Evolutionary conservation across 2,113 vertebrate species (phyloP).

Genomic region (Archocentrus centrarchus): DNA sequence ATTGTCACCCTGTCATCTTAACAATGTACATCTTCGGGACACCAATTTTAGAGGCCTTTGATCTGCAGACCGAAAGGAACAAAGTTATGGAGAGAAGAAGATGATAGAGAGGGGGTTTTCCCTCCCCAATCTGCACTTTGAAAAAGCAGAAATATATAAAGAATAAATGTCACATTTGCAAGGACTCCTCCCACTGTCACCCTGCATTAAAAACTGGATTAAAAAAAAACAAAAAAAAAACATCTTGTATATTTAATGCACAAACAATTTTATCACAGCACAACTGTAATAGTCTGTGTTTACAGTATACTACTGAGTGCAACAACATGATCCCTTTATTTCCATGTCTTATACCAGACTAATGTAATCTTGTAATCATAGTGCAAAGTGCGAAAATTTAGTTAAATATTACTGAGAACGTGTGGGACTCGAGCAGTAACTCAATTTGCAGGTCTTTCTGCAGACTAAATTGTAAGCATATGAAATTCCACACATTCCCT

Average conservation of each 20-base stretch:
- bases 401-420: constrained; percentile 7
- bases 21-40: constrained; percentile 89
- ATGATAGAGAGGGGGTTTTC: constrained; percentile 77
- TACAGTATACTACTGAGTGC: constrained; percentile 5
- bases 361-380: constrained; percentile 20
- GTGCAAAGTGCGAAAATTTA: constrained; percentile 18
- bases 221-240: neutral
- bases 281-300: neutral
- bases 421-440: constrained; percentile 10
- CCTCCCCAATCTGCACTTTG: constrained; percentile 17
- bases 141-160: constrained; percentile 55
- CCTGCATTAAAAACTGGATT: neutral
- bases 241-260: neutral
- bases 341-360: neutral
- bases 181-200: neutral
- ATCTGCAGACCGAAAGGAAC: constrained; percentile 93
- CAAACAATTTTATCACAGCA: neutral
- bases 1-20: constrained; percentile 88
- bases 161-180: neutral
- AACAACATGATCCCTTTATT: neutral
- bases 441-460: constrained; percentile 42
- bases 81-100: constrained; percentile 87
- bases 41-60: constrained; percentile 88
- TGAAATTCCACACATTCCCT: constrained; percentile 63
- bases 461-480: constrained; percentile 44